Conservation (phyloP, 1,140 invertebrate species). For the Drusus annulatus region DNA sequence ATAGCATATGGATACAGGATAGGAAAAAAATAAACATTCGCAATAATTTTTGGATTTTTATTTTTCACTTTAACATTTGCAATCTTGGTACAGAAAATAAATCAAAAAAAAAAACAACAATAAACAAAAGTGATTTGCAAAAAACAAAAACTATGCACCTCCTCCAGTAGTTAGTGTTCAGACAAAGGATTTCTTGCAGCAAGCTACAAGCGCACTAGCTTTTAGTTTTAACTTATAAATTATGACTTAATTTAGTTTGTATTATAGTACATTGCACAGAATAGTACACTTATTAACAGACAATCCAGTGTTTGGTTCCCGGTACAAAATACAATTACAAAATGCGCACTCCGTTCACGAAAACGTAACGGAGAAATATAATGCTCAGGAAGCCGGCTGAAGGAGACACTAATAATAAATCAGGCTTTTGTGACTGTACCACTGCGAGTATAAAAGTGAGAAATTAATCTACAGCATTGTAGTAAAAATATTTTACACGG, state of each 20-base stretch:
- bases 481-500: conserved; percentile 51
- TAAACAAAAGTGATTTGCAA: neutral
- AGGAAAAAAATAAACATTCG: no score
- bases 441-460: conserved; percentile 47
- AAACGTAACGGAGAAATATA: conserved; percentile 48
- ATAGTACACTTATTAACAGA: no score
- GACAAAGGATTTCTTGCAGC: no score
- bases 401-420: conserved; percentile 6
- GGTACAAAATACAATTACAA: no score
- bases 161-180: no score
- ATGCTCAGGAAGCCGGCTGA: neutral
- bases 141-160: no score
- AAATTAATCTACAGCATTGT: conserved; percentile 42
- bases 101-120: conserved; percentile 33
- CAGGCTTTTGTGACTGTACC: conserved; percentile 38
- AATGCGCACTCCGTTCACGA: conserved; percentile 39
- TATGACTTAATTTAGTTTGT: conserved; percentile 19
- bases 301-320: no score
- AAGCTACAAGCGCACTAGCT: no score
- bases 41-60: conserved; percentile 17
- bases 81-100: conserved; percentile 47
- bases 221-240: conserved; percentile 13
- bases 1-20: no score
- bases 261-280: no score
- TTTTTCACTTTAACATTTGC: conserved; percentile 47